phyloP scores from a whole-genome alignment of 1,140 invertebrate species.

The Physella acuta region DNA sequence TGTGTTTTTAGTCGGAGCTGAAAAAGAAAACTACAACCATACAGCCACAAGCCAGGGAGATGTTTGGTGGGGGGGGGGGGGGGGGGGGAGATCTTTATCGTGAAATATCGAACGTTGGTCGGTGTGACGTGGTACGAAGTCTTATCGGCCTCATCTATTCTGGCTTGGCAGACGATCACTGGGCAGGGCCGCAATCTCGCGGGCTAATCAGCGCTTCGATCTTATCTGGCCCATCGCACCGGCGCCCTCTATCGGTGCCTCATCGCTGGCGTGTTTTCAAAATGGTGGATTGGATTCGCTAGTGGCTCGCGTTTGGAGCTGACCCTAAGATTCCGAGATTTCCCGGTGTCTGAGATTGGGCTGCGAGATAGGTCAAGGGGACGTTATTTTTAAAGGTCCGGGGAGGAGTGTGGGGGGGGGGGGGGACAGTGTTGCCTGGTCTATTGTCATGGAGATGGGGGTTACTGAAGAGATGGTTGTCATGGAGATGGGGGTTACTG shows the following conservation, averaged over 20 bases:
- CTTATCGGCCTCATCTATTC: slow-evolving; percentile 17
- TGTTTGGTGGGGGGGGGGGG: not conserved
- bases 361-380: too few species aligned
- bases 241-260: slow-evolving; percentile 13
- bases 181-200: slow-evolving; percentile 15
- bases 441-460: too few species aligned
- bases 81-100: slow-evolving; percentile 9
- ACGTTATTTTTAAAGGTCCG: too few species aligned
- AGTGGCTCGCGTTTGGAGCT: slow-evolving; percentile 18
- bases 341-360: too few species aligned
- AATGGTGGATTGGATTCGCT: slow-evolving; percentile 20
- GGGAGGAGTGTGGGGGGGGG: too few species aligned
- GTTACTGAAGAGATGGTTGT: too few species aligned
- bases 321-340: slow-evolving; percentile 16
- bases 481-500: too few species aligned
- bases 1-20: too few species aligned
- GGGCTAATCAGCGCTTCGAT: slow-evolving; percentile 11
- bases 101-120: not conserved
- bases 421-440: too few species aligned
- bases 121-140: slow-evolving; percentile 12
- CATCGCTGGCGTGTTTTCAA: slow-evolving; percentile 21
- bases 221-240: slow-evolving; percentile 12
- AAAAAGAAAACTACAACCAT: not conserved
- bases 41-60: not conserved
- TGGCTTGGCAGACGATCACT: slow-evolving; percentile 13